phyloP scores from a whole-genome alignment of 53 echinoderm and acorn worm genomes.

The Echinometra lucunter region DNA sequence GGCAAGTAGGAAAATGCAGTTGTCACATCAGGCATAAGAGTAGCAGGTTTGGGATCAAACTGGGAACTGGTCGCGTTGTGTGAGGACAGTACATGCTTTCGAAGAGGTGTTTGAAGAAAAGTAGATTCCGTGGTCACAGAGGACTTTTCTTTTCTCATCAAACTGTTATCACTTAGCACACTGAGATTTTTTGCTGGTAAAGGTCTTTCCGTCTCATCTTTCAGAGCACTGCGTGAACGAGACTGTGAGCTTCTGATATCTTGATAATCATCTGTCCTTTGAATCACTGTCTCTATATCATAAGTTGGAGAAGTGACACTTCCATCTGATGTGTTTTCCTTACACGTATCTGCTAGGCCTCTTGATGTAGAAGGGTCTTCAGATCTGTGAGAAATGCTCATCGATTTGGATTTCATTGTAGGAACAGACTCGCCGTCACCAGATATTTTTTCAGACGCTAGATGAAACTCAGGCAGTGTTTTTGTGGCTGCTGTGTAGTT shows the following conservation, averaged over 20 bases:
- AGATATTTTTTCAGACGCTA: neutral
- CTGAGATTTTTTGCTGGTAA: neutral
- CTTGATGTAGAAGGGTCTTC: neutral
- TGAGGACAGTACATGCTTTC: neutral
- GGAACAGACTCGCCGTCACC: neutral
- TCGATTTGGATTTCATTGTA: neutral
- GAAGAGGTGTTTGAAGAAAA: neutral
- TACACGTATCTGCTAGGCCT: neutral
- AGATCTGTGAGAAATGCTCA: neutral
- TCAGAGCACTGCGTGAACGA: neutral
- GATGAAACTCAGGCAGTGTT: neutral
- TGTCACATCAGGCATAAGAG: neutral
- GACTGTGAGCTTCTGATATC: neutral
- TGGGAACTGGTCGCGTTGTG: neutral
- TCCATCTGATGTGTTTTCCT: neutral
- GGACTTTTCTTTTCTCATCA: neutral
- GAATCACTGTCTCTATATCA: neutral
- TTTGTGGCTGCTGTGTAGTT: neutral
- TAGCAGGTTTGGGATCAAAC: neutral
- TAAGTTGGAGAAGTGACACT: neutral
- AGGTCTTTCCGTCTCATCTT: neutral
- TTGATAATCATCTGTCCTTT: neutral
- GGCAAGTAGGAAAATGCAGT: neutral
- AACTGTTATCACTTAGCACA: neutral
- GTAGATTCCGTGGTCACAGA: neutral